These are phyloP conservation scores for Elachura formosa DNA, from an alignment of 2,113 vertebrate species.

Conservation along the genomic window DNA sequence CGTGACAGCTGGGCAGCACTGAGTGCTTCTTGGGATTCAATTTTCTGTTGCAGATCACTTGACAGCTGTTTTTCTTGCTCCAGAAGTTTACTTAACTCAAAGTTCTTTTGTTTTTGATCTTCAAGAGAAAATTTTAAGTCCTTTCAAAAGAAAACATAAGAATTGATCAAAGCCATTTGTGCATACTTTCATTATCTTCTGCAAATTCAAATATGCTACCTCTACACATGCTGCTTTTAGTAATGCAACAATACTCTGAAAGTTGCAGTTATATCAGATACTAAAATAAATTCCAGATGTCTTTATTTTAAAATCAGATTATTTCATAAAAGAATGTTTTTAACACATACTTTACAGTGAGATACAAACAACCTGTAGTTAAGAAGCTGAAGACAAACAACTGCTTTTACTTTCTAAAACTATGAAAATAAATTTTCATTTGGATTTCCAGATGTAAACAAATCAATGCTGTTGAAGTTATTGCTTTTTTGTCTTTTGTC, in stretches of 20 bases:
- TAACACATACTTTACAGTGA: not conserved
- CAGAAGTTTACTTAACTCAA: constrained; percentile 75
- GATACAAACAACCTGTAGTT: not conserved
- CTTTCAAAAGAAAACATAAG: constrained; percentile 65
- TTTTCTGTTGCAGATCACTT: constrained; percentile 75
- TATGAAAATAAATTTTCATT: not conserved
- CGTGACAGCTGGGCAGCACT: constrained; percentile 70
- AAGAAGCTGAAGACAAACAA: not conserved
- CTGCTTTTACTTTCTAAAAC: not conserved
- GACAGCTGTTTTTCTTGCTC: constrained; percentile 79
- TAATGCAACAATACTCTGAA: not conserved
- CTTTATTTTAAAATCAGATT: not conserved
- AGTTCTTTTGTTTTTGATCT: constrained; percentile 75
- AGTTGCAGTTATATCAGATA: not conserved
- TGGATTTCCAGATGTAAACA: not conserved
- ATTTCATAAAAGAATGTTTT: not conserved
- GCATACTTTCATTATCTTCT: not conserved
- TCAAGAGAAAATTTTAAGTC: constrained; percentile 85
- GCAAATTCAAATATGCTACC: not conserved
- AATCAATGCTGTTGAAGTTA: not conserved
- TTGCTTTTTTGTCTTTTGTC: not conserved
- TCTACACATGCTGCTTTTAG: not conserved
- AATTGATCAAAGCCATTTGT: not conserved
- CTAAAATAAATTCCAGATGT: not conserved
- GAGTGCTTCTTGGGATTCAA: constrained; percentile 73